These are phyloP conservation scores for Raja brachyura DNA, from an alignment of 2,113 vertebrate genomes.

Conservation along the genomic window DNA sequence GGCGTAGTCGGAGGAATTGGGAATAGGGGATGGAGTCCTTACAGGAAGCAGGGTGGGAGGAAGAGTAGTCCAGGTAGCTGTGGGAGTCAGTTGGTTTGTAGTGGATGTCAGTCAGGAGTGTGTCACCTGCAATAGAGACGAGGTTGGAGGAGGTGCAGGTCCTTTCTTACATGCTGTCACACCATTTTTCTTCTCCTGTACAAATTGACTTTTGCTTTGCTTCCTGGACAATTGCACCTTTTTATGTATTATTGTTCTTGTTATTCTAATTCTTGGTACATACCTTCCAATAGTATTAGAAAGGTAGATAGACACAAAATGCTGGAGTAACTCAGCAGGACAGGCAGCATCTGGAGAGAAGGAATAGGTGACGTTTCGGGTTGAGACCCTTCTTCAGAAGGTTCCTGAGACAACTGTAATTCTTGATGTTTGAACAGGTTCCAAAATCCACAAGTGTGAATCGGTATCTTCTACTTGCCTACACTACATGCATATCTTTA, in stretches of 20 bases:
- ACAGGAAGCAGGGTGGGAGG: no score
- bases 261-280: not conserved
- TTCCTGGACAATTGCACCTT: not conserved
- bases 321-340: no score
- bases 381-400: no score
- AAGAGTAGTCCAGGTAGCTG: no score
- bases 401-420: not conserved
- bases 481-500: not conserved
- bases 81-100: no score
- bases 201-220: not conserved
- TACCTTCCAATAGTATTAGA: not conserved
- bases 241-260: not conserved
- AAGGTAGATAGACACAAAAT: not conserved
- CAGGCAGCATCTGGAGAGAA: no score
- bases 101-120: no score
- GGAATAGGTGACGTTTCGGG: no score
- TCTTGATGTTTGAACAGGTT: not conserved
- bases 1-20: no score
- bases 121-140: no score
- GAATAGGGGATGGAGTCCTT: no score
- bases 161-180: not conserved
- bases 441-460: not conserved
- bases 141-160: no score
- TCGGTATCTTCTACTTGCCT: not conserved
- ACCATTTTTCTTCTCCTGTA: not conserved